Base-by-base conservation (phyloP, 2,888 invertebrate species). In the Pasiphila rectangulata region DNA sequence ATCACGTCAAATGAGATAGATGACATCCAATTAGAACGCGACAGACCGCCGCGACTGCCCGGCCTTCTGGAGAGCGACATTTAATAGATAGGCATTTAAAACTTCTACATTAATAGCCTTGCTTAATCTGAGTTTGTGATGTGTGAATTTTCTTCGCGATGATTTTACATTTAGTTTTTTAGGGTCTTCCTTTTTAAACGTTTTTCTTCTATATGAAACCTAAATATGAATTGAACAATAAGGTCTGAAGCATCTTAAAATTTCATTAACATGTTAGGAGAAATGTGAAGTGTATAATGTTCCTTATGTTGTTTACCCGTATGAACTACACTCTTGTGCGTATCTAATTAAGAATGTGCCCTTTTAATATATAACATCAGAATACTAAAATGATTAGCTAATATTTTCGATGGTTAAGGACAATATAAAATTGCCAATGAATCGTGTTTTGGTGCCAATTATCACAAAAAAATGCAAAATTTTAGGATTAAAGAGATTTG, bases 1-100 rank as follows among this genome's bases (percentile, higher is more conserved):
- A 61, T 75, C 5, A 51, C 64, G 2, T 54, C 58, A 35, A 61
- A 64, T 32, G 73, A 72, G 27, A 59, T 65, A 32, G 83, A 87
- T 36, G 87, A 84, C 51, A 83, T 88, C 50, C 72, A 81, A 55
- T 63, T 87, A 52, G 86, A 88, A 65, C 79, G 78, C 59, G 78
- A 81, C 23, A 57, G 30, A 5, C 39, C 70, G 17, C 74, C 75
- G 5, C 73, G 68, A 37, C 73, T 74, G 30, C 81, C 83, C 10
- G 88, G 88, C 21, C 70, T 88, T 46, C 64, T 88, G 35, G 88
- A 88, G 56, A 88, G 86, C 64, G 85, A 87, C 63, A 87, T 88
- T 50, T 88, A 73, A 79, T 36, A 35, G 41, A 41, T 48, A 17
- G 49, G 46, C 46, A 38, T 46, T 53, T 59, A 29, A 50, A 58